Base-by-base conservation (phyloP, 1,140 invertebrate species). In the Sinonovacula constricta region DNA sequence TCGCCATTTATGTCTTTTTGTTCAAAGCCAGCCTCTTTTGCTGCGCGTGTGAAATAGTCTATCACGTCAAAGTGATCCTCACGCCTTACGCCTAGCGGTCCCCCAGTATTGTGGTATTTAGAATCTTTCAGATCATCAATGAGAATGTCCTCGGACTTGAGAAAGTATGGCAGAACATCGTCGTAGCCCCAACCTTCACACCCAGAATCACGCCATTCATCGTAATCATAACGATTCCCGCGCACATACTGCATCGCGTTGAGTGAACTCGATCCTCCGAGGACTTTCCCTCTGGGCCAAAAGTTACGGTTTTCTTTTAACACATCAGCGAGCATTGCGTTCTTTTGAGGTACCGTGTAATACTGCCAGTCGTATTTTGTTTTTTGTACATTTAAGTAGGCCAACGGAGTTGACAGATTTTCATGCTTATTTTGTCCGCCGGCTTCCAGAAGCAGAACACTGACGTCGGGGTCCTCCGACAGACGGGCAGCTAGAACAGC, bases 201-300 rank as follows among this genome's bases (percentile, higher is more conserved):
- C n/a, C n/a, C n/a, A n/a, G n/a, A n/a, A n/a, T n/a, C n/a, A n/a
- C n/a, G n/a, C n/a, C n/a, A n/a, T n/a, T n/a, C n/a, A n/a, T n/a
- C n/a, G n/a, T n/a, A n/a, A n/a, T 62, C 12, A 72, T 94, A 94
- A 80, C 94, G 94, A 86, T 98, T 98, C 0, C 97, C 98, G n/a
- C 98, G 92, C 0, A 99, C 92, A 85, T 99, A 99, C 0, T 98
- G 91, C 98, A 99, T 98, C 87, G 97, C 98, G 88, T 99, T 99
- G 0, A 99, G 92, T 0, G 97, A 95, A 3, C 95, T 97, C 0
- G 95, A 96, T 0, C 97, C 97, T 0, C 97, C 97, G 14, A 89
- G 66, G 12, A 81, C 80, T 30, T 70, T 76, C 0, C 83, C 83
- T 49, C 83, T n/a, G 0, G 83, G 83, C 83, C 79, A 83, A 60